Base-by-base conservation (phyloP, 2,113 vertebrate genomes). In the Ornithorhynchus anatinus region DNA sequence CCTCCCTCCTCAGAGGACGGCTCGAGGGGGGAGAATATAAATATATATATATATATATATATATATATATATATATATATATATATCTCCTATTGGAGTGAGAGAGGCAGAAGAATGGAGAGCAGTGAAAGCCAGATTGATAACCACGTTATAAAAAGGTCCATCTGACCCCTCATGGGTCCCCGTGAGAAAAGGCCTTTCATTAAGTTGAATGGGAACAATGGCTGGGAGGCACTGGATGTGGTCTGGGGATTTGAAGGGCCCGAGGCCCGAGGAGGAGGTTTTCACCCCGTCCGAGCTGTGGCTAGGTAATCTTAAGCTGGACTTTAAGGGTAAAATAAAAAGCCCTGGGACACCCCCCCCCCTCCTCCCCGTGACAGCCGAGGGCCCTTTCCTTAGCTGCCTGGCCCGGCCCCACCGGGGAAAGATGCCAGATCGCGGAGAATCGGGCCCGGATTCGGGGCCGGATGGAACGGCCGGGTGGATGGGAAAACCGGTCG, bases 111-210 rank as follows among this genome's bases (percentile, higher is more conserved):
- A 59, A 75, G 66, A 74, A 69, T 59, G 71, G 77, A 15, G 71
- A 64, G 66, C 67, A 53, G 53, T 72, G 79, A 11, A 75, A 79
- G 77, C 59, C 80, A 86, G 87, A 86, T 84, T 86, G 84, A 89
- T 86, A 76, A 87, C 70, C 16, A 0, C n/a, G n/a, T n/a, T n/a
- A n/a, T n/a, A n/a, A n/a, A n/a, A 71, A 73, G 69, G 81, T 79
- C 11, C 17, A 61, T 35, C 77, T 89, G 87, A 88, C 86, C 84
- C 75, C 5, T 23, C 29, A 17, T 39, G 2, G 81, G 59, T 65
- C 83, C 70, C 54, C 5, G 2, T 59, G 57, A 90, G 84, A 90
- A 89, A 90, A 90, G 81, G 58, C 45, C 58, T 79, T 88, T 90
- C 84, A 85, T 85, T 48, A 15, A 58, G 43, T 31, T 81, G 86